Percentiles rank a stretch among this genome's conserved stretches.
Conservation (phyloP, 2,888 invertebrate genomes). For the Erannis defoliaria region DNA sequence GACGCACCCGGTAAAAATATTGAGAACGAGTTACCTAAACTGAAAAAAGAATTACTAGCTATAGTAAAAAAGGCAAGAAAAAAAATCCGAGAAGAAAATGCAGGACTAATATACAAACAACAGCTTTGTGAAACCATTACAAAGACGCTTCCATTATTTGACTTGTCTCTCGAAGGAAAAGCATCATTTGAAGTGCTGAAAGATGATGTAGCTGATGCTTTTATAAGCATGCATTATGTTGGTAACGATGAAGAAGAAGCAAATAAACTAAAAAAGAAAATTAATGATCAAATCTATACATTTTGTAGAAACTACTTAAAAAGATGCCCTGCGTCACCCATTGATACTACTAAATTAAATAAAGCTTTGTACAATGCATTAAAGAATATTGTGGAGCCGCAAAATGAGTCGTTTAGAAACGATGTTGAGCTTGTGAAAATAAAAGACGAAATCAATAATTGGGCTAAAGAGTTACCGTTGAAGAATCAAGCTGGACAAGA, state of each 20-base stretch:
- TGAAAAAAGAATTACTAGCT: conserved; percentile 53
- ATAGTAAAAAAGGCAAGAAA: conserved; percentile 53
- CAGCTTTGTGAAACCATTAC: conserved; percentile 59
- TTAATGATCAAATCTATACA: conserved; percentile 56
- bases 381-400: conserved; percentile 57
- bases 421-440: conserved; percentile 60
- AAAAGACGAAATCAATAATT: conserved; percentile 60
- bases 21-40: conserved; percentile 40
- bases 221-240: conserved; percentile 61
- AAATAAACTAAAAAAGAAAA: conserved; percentile 55
- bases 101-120: conserved; percentile 59
- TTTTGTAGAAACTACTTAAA: conserved; percentile 65
- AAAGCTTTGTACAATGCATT: conserved; percentile 59
- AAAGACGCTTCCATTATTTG: conserved; percentile 53
- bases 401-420: conserved; percentile 55
- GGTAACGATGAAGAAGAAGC: conserved; percentile 49
- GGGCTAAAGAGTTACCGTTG: conserved; percentile 58
- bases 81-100: conserved; percentile 53
- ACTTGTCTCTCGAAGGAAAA: conserved; percentile 52
- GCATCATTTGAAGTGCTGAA: conserved; percentile 62
- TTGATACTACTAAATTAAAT: conserved; percentile 54
- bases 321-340: conserved; percentile 51
- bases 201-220: conserved; percentile 68
- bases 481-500: conserved; percentile 46
- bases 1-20: conserved; percentile 32